Conservation (phyloP, 1,140 invertebrate genomes). For the Drosophila eugracilis region DNA sequence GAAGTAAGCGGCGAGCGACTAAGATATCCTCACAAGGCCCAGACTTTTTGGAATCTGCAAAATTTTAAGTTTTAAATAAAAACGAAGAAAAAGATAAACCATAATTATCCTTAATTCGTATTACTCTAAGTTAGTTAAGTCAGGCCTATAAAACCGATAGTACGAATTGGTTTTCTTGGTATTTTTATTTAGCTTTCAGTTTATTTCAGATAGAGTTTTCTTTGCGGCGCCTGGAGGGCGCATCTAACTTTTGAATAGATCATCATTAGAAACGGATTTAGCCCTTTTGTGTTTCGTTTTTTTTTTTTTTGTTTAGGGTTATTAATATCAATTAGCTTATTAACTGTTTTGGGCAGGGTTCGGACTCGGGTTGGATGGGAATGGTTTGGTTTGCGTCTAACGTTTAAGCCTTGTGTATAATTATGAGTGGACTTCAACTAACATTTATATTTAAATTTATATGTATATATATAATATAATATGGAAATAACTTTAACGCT, state of each 20-base stretch:
- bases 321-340: conserved; percentile 31
- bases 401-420: conserved; percentile 32
- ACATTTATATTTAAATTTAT: conserved; percentile 66
- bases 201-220: conserved; percentile 37
- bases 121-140: too few relatives aligned
- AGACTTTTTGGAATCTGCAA: background rate
- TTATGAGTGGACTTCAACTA: conserved; percentile 63
- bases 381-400: conserved; percentile 35
- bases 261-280: conserved; percentile 62
- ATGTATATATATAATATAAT: conserved; percentile 41
- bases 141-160: too few relatives aligned
- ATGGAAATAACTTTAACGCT: conserved; percentile 77
- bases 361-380: conserved; percentile 16
- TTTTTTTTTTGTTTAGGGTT: too few relatives aligned
- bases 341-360: conserved; percentile 30
- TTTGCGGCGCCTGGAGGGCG: conserved; percentile 27
- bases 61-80: conserved; percentile 18
- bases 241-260: conserved; percentile 51
- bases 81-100: too few relatives aligned
- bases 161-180: conserved; percentile 17
- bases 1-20: conserved; percentile 3
- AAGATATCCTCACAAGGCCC: background rate
- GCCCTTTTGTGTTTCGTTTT: conserved; percentile 4
- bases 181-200: conserved; percentile 57
- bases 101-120: too few relatives aligned